phyloP scores from a whole-genome alignment of 2,888 invertebrate species.

The Rugalucina vietnamica region DNA sequence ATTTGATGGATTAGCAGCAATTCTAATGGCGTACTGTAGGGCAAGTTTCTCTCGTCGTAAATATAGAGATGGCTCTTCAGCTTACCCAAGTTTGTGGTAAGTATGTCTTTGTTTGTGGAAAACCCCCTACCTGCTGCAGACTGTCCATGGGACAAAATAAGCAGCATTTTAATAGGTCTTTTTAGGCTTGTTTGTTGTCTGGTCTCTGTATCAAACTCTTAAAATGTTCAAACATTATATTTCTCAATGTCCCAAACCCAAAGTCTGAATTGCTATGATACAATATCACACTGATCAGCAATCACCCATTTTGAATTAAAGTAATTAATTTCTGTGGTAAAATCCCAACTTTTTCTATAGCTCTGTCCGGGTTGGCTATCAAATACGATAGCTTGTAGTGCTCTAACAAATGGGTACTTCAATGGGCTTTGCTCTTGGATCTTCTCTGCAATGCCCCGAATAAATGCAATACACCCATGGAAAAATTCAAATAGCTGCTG shows the following conservation, averaged over 20 bases:
- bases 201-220: neutral
- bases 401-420: slow-evolving; percentile 26
- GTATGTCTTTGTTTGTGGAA: slow-evolving; percentile 25
- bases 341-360: slow-evolving; percentile 1
- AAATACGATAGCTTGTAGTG: slow-evolving; percentile 24
- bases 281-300: slow-evolving; percentile 3
- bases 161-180: slow-evolving; percentile 17
- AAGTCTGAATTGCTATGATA: neutral
- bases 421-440: slow-evolving; percentile 20
- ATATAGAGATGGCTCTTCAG: too few species aligned
- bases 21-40: too few species aligned
- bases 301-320: too few species aligned
- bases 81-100: too few species aligned
- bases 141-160: slow-evolving; percentile 20
- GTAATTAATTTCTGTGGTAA: neutral
- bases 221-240: neutral
- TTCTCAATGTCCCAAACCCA: neutral
- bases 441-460: slow-evolving; percentile 14
- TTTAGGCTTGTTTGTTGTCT: neutral
- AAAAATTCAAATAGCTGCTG: slow-evolving; percentile 29
- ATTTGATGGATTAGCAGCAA: too few species aligned
- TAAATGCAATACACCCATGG: slow-evolving; percentile 24
- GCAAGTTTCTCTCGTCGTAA: too few species aligned
- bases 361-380: slow-evolving; percentile 14
- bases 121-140: slow-evolving; percentile 22